Base-by-base conservation (phyloP, 1,140 invertebrate species). In the Anoplolepis gracilipes region DNA sequence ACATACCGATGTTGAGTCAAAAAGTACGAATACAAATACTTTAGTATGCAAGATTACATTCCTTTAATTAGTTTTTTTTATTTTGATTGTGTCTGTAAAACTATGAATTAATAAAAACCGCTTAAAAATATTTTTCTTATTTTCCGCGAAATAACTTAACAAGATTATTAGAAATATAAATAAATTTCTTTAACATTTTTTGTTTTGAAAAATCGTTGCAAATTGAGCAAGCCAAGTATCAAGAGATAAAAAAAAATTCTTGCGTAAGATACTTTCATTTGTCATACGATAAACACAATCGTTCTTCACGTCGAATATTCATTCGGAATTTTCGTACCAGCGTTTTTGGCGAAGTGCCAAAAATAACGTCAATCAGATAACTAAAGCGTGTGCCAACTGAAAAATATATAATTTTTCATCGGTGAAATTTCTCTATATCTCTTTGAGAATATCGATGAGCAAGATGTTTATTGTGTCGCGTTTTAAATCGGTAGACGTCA, bases 281-380 rank as follows among this genome's bases (percentile, higher is more conserved):
- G 22, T 28, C 13, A 25, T 28, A 30, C 19, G 30, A 25, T 13
- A 59, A 25, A 72, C 28, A 46, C 4, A 25, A 70, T 61, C 55
- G 57, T 53, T 72, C 59, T 5, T 13, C 53, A 28, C 13, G 2
- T 59, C 42, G 42, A 57, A 59, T 22, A 39, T 65, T 49, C 30
- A 30, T 28, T n/a, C n/a, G 49, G 55, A 87, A 85, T 90, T 81
- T 81, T 89, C 39, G 53, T 30, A 59, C 3, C 33, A 55, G 72
- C 22, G 22, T 1, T 25, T 87, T 67, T 90, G 86, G 88, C 82
- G 1, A 59, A 36, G 39, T 36, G 88, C 85, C 89, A 90, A 87
- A 90, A 90, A 85, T 85, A 90, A 90, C 82, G 65, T 89, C 77
- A 53, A 61, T n/a, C n/a, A 85, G 69, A 33, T 33, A 59, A 59